Percentiles rank a stretch among this genome's conserved stretches.
Conservation (phyloP, 1,140 invertebrate genomes). For the Diachasma alloeum region DNA sequence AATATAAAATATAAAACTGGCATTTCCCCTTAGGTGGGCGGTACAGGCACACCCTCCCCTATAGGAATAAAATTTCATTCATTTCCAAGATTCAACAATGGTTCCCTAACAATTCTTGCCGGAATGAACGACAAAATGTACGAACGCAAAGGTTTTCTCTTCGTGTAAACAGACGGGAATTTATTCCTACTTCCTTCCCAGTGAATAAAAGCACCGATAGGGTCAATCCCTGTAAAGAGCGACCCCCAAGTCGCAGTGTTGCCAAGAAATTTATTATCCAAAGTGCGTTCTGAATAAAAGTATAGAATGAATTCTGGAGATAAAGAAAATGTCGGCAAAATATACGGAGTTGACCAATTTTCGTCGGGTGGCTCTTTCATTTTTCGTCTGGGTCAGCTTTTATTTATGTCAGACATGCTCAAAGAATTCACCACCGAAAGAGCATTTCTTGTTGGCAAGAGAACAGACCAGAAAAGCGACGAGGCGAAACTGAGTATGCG, state of each 20-base stretch:
- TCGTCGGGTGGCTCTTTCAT: neutral
- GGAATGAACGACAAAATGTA: neutral
- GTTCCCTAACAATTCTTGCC: no score
- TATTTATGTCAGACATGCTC: neutral
- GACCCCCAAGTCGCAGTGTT: neutral
- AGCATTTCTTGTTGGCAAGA: neutral
- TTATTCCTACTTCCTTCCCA: neutral
- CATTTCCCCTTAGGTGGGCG: no score
- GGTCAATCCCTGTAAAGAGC: neutral
- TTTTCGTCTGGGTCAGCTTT: neutral
- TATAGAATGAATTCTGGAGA: neutral
- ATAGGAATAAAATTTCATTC: no score
- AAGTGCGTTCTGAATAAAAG: neutral
- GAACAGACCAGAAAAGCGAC: neutral
- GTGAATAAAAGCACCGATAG: neutral
- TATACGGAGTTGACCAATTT: neutral
- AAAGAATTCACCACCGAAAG: neutral
- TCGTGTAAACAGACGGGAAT: neutral
- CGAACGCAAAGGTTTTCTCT: neutral
- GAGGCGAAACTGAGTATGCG: neutral
- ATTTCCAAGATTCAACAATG: no score
- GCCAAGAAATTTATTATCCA: slow-evolving; percentile 4
- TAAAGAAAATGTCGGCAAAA: neutral
- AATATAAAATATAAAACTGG: no score
- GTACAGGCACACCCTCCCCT: no score